Evolutionary conservation across 2,888 invertebrate genomes (phyloP).

Genomic region (Stenodera caucasica): DNA sequence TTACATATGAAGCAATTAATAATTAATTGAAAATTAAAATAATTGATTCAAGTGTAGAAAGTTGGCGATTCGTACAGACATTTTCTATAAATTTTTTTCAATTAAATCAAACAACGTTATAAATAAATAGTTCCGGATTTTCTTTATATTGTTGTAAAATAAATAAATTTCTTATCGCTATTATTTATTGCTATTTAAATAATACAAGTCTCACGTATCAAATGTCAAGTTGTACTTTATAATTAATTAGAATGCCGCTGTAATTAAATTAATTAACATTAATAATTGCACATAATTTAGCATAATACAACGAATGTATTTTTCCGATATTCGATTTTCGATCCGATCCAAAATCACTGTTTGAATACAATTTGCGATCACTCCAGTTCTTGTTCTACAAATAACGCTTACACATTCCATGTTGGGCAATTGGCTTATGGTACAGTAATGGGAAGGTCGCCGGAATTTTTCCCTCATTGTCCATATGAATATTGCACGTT

Average conservation of each 20-base stretch:
- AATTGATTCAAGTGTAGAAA: too few relatives aligned
- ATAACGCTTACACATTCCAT: neutral
- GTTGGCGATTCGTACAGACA: too few relatives aligned
- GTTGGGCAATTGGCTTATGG: neutral
- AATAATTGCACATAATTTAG: neutral
- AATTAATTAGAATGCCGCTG: neutral
- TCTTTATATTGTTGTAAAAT: too few relatives aligned
- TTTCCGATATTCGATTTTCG: too few relatives aligned
- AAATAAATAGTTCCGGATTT: too few relatives aligned
- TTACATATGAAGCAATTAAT: too few relatives aligned
- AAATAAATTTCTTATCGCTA: too few relatives aligned
- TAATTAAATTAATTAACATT: neutral
- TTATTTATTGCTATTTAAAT: neutral
- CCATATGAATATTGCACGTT: neutral
- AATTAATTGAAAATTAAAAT: too few relatives aligned
- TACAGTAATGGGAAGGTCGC: neutral
- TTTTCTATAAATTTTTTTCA: too few relatives aligned
- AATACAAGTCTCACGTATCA: too few relatives aligned
- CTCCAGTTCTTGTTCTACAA: neutral
- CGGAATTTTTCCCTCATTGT: neutral
- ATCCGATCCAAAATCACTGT: too few relatives aligned
- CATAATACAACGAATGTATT: neutral
- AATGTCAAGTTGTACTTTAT: constrained; percentile 2
- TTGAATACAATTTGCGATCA: neutral
- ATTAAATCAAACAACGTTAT: too few relatives aligned